Base-by-base conservation (phyloP, 2,888 invertebrate species). In the Alitta virens region DNA sequence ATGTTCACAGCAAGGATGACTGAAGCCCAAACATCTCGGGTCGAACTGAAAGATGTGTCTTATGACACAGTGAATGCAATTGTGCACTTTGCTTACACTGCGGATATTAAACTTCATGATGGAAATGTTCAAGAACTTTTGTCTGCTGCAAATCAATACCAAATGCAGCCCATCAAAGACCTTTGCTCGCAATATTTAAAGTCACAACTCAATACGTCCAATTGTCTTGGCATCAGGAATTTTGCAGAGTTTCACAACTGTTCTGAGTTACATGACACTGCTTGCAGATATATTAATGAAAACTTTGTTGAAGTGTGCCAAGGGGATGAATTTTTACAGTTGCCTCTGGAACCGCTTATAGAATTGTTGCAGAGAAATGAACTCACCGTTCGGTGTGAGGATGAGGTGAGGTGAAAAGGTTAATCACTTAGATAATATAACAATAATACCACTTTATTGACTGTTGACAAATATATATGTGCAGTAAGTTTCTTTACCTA, bases 1-100 rank as follows among this genome's bases (percentile, higher is more conserved):
- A 79, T 79, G 80, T 63, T 79, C 64, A 52, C 25, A 24, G 7
- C 52, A 9, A 3, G 40, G n/a, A 55, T 55, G 55, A 27, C 33
- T 38, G 55, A 55, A 25, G 55, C 55, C 7, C 55, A 55, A 9
- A 33, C 55, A 3, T 55, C 55, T 12, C 5, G 38, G 33, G 55
- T 55, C 9, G 55, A 55, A 18, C 33, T 55, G 26, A 27, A 55
- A 25, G 55, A 55, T 55, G 40, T 55, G 9, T 18, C n/a, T 5
- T 38, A 27, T 27, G 55, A 38, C 5, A 55, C 55, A 18, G 38
- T 55, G 5, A 2, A 26, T 5, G 7, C 38, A 12, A 55, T 55
- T 12, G 40, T 55, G 2, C 16, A 27, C 14, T 55, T 55, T 27
- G 55, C 55, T n/a, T 55, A 55, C 38, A 55, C 55, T 33, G 55